Conservation (phyloP, 1,140 invertebrate genomes). For the Panagrolaimus sp. region DNA sequence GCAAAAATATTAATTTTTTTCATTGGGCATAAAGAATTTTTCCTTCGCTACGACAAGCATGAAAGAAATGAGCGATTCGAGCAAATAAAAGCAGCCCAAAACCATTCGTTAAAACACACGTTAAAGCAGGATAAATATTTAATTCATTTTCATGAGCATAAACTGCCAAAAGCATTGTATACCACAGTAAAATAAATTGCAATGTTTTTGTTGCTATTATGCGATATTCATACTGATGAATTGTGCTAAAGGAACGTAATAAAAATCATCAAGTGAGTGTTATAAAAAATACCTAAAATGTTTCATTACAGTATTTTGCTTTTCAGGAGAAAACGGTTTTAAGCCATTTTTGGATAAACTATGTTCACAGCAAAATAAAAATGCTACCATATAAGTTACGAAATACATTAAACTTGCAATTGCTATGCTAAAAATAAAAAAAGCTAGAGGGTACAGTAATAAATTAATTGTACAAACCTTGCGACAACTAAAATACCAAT, state of each 20-base stretch:
- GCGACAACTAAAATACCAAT: slow-evolving; percentile 40
- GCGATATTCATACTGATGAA: slow-evolving; percentile 40
- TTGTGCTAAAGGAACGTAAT: slow-evolving; percentile 26
- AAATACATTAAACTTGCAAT: slow-evolving; percentile 45
- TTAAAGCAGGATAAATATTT: slow-evolving; percentile 48
- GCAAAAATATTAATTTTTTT: not conserved
- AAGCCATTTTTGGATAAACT: slow-evolving; percentile 25
- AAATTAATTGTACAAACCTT: slow-evolving; percentile 37
- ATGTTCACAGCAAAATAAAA: slow-evolving; percentile 47
- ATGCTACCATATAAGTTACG: slow-evolving; percentile 40
- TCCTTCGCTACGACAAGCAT: slow-evolving; percentile 24
- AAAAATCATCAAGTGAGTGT: not conserved
- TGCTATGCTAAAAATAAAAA: slow-evolving; percentile 27
- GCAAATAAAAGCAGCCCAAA: slow-evolving; percentile 48
- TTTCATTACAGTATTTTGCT: not conserved
- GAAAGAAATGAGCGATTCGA: slow-evolving; percentile 28
- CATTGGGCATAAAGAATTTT: not conserved
- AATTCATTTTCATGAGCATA: slow-evolving; percentile 44
- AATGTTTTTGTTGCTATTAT: slow-evolving; percentile 42
- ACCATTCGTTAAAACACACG: slow-evolving; percentile 43
- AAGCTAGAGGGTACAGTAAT: not conserved
- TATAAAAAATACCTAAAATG: not conserved
- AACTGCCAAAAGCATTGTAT: slow-evolving; percentile 42
- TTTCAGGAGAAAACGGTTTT: not conserved
- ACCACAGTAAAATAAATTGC: slow-evolving; percentile 48